Conservation (phyloP, 2,888 invertebrate genomes). For the Acronicta alni region DNA sequence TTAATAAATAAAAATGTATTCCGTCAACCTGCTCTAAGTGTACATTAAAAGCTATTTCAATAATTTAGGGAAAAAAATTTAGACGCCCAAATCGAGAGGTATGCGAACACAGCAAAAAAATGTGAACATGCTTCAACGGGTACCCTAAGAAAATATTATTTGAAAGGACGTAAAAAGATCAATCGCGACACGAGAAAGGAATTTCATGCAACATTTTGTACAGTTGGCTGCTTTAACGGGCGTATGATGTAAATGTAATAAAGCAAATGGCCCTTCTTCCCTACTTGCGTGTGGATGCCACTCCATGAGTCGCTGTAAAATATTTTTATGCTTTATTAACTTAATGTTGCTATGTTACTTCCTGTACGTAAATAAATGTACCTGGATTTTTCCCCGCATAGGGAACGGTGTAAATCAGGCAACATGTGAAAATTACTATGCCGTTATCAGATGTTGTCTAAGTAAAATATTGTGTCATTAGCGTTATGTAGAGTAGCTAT, state of each 20-base stretch:
- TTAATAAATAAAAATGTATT: slow-evolving; percentile 4
- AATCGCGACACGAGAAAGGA: slow-evolving; percentile 65
- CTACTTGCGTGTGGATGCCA: slow-evolving; percentile 71
- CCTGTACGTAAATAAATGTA: slow-evolving; percentile 58
- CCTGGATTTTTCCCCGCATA: slow-evolving; percentile 44
- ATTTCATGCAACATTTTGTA: slow-evolving; percentile 79
- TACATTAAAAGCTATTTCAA: slow-evolving; percentile 24
- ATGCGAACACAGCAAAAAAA: slow-evolving; percentile 30
- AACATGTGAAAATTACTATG: slow-evolving; percentile 49
- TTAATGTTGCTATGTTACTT: slow-evolving; percentile 62
- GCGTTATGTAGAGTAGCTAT: slow-evolving; percentile 43
- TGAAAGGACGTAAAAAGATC: slow-evolving; percentile 57
- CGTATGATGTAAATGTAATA: slow-evolving; percentile 84
- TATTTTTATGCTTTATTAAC: slow-evolving; percentile 78
- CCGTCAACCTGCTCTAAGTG: slow-evolving; percentile 6
- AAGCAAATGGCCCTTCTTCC: slow-evolving; percentile 78
- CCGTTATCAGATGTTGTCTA: slow-evolving; percentile 47
- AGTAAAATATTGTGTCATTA: slow-evolving; percentile 56
- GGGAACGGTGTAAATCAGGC: slow-evolving; percentile 36
- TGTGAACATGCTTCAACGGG: slow-evolving; percentile 28
- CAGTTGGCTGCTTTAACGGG: slow-evolving; percentile 78
- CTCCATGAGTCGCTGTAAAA: slow-evolving; percentile 72
- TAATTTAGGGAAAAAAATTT: slow-evolving; percentile 32
- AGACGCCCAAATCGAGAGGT: slow-evolving; percentile 32
- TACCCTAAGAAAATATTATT: slow-evolving; percentile 42